Base-by-base conservation (phyloP, 1,140 invertebrate species). In the Drosophila fuyamai region DNA sequence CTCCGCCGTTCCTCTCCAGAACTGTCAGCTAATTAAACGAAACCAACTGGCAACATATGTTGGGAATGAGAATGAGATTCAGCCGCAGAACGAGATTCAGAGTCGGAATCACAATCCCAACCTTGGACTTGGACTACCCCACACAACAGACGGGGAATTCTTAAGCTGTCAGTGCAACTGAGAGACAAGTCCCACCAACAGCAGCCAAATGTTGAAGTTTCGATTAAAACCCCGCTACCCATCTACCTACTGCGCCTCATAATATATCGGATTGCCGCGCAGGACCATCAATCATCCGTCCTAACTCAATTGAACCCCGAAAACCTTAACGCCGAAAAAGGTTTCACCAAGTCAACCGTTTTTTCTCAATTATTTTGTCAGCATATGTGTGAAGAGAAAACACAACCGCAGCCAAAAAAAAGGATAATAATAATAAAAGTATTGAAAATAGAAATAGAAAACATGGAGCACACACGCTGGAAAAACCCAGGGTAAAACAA, bases 21-120 rank as follows among this genome's bases (percentile, higher is more conserved):
- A 68, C 83, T 77, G 84, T 89, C 76, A 86, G 76, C 83, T 88
- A 88, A 88, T 88, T 88, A 88, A 88, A 88, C 86, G 84, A 80
- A 76, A 50, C 84, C 84, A 88, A 88, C 83, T 89, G 83, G 84
- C 83, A 89, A 88, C 83, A 88, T 88, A 82, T 88, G 83, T 80
- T 86, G 81, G 63, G 41, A 27, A 41, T 55, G 13, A 38, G 51
- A 46, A 47, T 47, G 18, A 18, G 14, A 18, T 29, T 36, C 57
- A 61, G 60, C 54, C 27, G n/a, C 36, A n/a, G 44, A 40, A 14
- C 27, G 36, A 66, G 44, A 59, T 46, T 36, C 40, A 44, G 46
- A 48, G 13, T 48, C n/a, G 62, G 12, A 36, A n/a, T 61, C 36
- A 16, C 60, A 43, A 14, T 43, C 2, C 36, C 65, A 72, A 44